Base-by-base conservation (phyloP, 2,113 vertebrate species). In the Myrmophylax atrothorax region DNA sequence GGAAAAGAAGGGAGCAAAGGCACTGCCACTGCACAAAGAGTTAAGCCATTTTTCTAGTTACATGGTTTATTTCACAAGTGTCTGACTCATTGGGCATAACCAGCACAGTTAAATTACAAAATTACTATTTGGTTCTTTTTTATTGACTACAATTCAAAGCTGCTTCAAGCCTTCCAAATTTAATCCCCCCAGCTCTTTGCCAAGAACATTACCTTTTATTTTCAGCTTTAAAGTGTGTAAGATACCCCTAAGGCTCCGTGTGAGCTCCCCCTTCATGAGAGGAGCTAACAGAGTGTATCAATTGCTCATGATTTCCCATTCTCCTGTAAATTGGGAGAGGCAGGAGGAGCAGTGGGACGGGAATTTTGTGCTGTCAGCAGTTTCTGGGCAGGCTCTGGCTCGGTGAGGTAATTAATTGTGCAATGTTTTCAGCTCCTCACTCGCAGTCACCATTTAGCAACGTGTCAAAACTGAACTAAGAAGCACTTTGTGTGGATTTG, bases 241-340 rank as follows among this genome's bases (percentile, higher is more conserved):
- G 98, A 98, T 97, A 98, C 97, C 98, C 98, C 98, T 98, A 98
- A 97, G 98, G 98, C 98, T 98, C 98, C 98, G 97, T 97, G 98
- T 96, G 97, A 98, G 98, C 98, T 98, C 98, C 97, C 97, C 97
- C 97, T 96, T 98, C 97, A 94, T 97, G 98, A 98, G 98, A 97
- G 98, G 97, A 98, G 98, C 98, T 98, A 99, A 98, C 98, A 97
- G 98, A 99, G 98, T 98, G 98, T 98, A 98, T 98, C 99, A 98
- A 96, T 98, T 98, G 98, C 98, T 99, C 98, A 97, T 98, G 98
- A 98, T 98, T 98, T 98, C 98, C 98, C 97, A 98, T 98, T 98
- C 98, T 98, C 97, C 97, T 96, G 98, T 98, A 99, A 98, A 98
- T 98, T 98, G 98, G 96, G 98, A 98, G 97, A 98, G 97, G 98